Evolutionary conservation across 2,797 vertebrate genomes (phyloP).

Genomic region (Cyprinella venusta): DNA sequence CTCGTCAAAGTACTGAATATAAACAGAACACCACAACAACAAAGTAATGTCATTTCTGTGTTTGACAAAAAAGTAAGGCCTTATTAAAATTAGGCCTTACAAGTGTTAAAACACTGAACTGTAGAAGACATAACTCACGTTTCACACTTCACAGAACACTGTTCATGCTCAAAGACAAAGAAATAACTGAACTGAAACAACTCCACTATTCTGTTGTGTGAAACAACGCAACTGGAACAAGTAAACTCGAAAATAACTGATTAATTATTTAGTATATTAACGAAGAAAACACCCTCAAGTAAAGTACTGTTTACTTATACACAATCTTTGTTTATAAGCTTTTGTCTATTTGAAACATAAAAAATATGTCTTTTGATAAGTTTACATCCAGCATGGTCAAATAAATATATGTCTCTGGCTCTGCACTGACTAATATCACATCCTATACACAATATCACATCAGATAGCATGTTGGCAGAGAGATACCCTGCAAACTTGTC

Average conservation of each 20-base stretch:
- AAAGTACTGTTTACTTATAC: neutral
- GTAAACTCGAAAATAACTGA: constrained; percentile 4
- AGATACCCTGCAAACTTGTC: neutral
- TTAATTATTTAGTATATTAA: neutral
- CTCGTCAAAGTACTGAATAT: neutral
- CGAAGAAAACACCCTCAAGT: neutral
- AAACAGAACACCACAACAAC: neutral
- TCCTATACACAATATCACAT: neutral
- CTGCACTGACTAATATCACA: neutral
- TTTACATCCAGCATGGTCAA: neutral
- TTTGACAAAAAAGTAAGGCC: neutral
- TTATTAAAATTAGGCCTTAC: neutral
- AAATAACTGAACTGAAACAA: constrained; percentile 29
- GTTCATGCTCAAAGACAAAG: neutral
- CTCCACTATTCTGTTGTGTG: neutral
- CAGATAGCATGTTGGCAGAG: neutral
- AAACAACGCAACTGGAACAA: constrained; percentile 8
- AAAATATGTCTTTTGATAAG: neutral
- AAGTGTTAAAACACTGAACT: constrained; percentile 3
- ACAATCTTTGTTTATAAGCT: neutral
- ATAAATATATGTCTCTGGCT: neutral
- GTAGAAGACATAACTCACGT: neutral
- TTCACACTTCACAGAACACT: constrained; percentile 10
- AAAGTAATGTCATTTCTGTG: neutral
- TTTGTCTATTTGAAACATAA: neutral